phyloP scores from a whole-genome alignment of 2,113 vertebrate genomes.

The Lasiurus cinereus region DNA sequence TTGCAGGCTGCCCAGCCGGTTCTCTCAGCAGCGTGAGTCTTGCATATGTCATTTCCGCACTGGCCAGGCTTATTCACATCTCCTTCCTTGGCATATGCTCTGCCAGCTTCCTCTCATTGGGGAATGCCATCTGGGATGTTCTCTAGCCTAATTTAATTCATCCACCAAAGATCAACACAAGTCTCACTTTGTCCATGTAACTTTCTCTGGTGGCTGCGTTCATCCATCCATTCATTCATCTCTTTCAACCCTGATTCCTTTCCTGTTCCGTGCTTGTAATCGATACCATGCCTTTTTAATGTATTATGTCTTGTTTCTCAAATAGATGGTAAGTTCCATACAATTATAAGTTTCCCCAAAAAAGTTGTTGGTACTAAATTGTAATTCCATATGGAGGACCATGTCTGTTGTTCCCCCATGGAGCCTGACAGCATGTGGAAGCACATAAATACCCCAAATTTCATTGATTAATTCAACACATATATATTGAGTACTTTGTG shows the following conservation, averaged over 20 bases:
- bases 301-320: neutral
- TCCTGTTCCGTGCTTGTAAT: neutral
- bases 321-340: neutral
- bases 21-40: neutral
- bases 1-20: neutral
- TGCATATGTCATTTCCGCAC: neutral
- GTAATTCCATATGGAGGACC: neutral
- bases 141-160: neutral
- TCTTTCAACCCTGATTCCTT: neutral
- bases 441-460: neutral
- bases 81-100: neutral
- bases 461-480: neutral
- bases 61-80: neutral
- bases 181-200: neutral
- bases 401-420: neutral
- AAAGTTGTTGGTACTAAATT: neutral
- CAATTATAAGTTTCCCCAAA: neutral
- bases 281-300: neutral
- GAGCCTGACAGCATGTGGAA: neutral
- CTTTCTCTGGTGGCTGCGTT: neutral
- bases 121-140: neutral
- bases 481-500: neutral
- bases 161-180: neutral
- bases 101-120: neutral
- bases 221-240: neutral